phyloP scores from a whole-genome alignment of 2,797 vertebrate genomes.

The Euthynnus affinis region DNA sequence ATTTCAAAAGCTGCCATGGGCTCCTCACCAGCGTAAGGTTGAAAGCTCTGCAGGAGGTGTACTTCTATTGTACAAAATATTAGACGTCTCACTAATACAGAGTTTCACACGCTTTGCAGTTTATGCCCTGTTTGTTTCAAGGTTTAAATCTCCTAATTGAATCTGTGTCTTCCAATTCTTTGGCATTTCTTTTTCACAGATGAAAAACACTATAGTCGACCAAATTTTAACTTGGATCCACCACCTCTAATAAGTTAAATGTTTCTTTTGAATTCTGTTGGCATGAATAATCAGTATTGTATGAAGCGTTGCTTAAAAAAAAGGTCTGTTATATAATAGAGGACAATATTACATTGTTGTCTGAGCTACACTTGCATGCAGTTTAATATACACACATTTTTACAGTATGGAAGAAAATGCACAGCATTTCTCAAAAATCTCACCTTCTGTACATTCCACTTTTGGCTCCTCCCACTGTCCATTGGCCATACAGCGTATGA shows the following conservation, averaged over 20 bases:
- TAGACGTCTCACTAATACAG: not conserved
- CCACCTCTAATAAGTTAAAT: not conserved
- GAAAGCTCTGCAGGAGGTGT: slow-evolving; percentile 14
- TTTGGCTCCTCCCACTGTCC: slow-evolving; percentile 94
- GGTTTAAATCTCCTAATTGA: not conserved
- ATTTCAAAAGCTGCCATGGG: not conserved
- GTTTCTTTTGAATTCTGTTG: not conserved
- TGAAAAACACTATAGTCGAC: not conserved
- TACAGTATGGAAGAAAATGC: not conserved
- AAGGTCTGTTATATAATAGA: no score
- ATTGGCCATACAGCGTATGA: slow-evolving; percentile 90
- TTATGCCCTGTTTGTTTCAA: not conserved
- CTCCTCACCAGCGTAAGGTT: not conserved
- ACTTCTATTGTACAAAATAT: slow-evolving; percentile 3
- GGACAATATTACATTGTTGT: no score
- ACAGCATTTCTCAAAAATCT: slow-evolving; percentile 54
- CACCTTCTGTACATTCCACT: slow-evolving; percentile 93
- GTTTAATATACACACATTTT: not conserved
- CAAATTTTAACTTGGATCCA: not conserved
- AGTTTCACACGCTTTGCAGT: slow-evolving; percentile 1
- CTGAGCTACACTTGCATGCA: not conserved
- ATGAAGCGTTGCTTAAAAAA: no score
- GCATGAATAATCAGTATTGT: no score
- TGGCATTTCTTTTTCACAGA: not conserved
- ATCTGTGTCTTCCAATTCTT: not conserved